Percentiles rank a stretch among this genome's conserved stretches.
These are phyloP conservation scores for Acleris literana DNA, from an alignment of 2,888 invertebrate species.

Conservation along the genomic window DNA sequence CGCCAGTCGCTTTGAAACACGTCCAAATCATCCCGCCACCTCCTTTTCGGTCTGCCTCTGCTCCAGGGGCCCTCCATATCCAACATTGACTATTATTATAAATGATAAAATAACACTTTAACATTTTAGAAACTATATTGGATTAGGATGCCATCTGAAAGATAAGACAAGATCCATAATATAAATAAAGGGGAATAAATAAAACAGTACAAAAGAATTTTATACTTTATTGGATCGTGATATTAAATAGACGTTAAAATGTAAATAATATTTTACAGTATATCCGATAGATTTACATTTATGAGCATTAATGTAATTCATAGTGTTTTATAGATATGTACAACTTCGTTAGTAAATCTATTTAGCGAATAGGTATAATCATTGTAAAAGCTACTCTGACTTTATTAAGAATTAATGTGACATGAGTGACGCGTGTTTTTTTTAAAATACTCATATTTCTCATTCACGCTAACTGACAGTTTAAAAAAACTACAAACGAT, in stretches of 20 bases:
- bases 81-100: too few species aligned
- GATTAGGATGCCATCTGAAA: too few species aligned
- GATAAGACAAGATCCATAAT: too few species aligned
- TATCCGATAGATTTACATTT: constrained; percentile 67
- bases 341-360: constrained; percentile 58
- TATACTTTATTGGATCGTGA: constrained; percentile 75
- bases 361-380: constrained; percentile 54
- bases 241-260: constrained; percentile 78
- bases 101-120: too few species aligned
- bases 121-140: too few species aligned
- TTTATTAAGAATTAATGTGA: constrained; percentile 42
- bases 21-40: too few species aligned
- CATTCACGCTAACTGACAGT: constrained; percentile 10
- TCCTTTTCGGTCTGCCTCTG: too few species aligned
- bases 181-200: neutral
- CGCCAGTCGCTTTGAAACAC: too few species aligned
- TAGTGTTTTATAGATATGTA: constrained; percentile 74
- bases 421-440: constrained; percentile 11
- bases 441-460: constrained; percentile 17
- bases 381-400: constrained; percentile 67
- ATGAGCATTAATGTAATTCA: constrained; percentile 71
- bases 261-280: constrained; percentile 77
- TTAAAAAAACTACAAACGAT: constrained; percentile 12
- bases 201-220: constrained; percentile 50
- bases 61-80: too few species aligned